Evolutionary conservation across 2,113 vertebrate species (phyloP).

Genomic region (Lophotis ruficrista): DNA sequence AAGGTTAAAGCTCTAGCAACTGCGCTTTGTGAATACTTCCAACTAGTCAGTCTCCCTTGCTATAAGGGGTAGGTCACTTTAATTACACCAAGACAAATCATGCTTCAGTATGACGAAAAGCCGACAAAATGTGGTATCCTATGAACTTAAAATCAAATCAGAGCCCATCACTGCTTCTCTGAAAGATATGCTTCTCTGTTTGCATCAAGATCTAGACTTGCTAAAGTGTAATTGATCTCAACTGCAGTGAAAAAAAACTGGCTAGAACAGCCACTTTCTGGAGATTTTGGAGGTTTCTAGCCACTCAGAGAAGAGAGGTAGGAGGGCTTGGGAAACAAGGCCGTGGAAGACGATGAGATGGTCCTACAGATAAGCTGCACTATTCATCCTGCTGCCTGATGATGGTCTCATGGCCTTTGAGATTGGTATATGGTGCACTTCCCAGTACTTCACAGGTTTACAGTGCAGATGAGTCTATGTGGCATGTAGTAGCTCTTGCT

Average conservation of each 20-base stretch:
- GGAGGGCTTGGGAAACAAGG: not conserved
- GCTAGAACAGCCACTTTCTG: not conserved
- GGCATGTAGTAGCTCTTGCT: not conserved
- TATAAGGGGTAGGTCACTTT: not conserved
- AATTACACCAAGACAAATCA: not conserved
- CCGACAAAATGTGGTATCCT: not conserved
- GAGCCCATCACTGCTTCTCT: not conserved
- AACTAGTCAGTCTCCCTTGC: not conserved
- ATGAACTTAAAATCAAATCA: not conserved
- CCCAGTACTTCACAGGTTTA: not conserved
- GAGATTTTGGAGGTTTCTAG: not conserved
- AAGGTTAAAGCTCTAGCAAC: not conserved
- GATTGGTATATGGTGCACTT: not conserved
- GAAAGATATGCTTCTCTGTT: not conserved
- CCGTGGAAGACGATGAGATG: not conserved
- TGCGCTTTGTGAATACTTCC: not conserved
- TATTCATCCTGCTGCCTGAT: not conserved
- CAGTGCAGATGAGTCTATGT: not conserved
- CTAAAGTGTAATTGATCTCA: not conserved
- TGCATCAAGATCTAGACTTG: not conserved
- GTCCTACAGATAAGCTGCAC: not conserved
- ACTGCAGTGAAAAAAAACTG: not conserved
- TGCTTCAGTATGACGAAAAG: not conserved
- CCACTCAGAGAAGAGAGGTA: not conserved
- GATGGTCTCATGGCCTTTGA: not conserved